Evolutionary conservation across 2,113 vertebrate species (phyloP).

Genomic region (Gallinago paraguaiae): DNA sequence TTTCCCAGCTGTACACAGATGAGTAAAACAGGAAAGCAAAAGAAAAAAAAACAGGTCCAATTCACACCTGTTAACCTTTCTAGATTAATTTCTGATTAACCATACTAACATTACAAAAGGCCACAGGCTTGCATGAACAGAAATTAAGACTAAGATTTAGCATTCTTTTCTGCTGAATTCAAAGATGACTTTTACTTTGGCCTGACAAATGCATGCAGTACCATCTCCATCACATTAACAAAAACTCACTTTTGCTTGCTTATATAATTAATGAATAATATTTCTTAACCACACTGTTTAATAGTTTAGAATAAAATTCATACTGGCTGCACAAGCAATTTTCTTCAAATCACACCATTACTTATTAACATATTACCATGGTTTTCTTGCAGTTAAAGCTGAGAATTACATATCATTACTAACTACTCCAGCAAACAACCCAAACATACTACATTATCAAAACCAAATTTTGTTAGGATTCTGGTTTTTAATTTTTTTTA

Average conservation of each 20-base stretch:
- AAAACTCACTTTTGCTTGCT: neutral
- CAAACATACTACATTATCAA: neutral
- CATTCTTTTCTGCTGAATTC: neutral
- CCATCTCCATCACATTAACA: neutral
- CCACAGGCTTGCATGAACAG: neutral
- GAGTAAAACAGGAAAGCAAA: neutral
- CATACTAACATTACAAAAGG: neutral
- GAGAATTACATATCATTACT: neutral
- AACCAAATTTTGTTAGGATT: neutral
- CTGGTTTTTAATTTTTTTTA: neutral
- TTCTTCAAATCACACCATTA: neutral
- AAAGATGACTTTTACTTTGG: neutral
- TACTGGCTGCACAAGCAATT: neutral
- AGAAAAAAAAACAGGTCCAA: rapidly evolving
- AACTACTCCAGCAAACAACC: neutral
- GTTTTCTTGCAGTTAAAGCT: neutral
- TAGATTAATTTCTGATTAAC: neutral
- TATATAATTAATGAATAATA: neutral
- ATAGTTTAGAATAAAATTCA: neutral
- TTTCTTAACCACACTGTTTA: neutral
- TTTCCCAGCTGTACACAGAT: neutral
- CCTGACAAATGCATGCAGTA: neutral
- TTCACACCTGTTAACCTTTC: neutral
- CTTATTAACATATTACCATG: neutral
- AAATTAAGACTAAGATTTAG: neutral